A percentile compares a stretch with the other conserved stretches of the same genome.
Evolutionary conservation across 2,888 invertebrate species (phyloP).

Genomic region (Cerastis leucographa): DNA sequence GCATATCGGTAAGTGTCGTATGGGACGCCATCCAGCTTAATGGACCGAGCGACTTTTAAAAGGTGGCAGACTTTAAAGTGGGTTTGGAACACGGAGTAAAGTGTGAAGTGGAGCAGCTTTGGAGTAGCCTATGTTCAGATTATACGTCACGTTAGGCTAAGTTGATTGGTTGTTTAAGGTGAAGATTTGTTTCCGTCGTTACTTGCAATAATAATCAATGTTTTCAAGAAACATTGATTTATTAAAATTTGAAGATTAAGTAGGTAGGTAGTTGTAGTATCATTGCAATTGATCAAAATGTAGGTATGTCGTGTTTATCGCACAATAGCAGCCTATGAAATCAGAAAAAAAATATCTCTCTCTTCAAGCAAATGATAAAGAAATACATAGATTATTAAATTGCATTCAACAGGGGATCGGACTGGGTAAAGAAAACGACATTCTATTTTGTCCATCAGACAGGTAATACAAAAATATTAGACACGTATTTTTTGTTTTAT

Average conservation of each 20-base stretch:
- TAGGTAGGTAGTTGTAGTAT: not conserved
- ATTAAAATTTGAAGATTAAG: not conserved
- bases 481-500: no score
- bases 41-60: not conserved
- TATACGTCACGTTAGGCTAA: not conserved
- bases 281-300: not conserved
- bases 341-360: not conserved
- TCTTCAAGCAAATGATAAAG: not conserved
- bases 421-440: no score
- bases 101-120: not conserved
- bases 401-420: no score
- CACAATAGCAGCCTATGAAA: not conserved
- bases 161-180: not conserved
- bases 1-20: not conserved
- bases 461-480: no score
- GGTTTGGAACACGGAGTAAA: not conserved
- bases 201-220: no score
- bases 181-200: not conserved
- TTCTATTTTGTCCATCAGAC: no score
- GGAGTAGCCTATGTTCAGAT: not conserved
- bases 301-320: not conserved
- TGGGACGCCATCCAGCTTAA: not conserved
- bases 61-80: not conserved
- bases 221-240: not conserved
- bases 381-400: not conserved